phyloP scores from a whole-genome alignment of 2,888 invertebrate genomes.

The Apotomis capreana region DNA sequence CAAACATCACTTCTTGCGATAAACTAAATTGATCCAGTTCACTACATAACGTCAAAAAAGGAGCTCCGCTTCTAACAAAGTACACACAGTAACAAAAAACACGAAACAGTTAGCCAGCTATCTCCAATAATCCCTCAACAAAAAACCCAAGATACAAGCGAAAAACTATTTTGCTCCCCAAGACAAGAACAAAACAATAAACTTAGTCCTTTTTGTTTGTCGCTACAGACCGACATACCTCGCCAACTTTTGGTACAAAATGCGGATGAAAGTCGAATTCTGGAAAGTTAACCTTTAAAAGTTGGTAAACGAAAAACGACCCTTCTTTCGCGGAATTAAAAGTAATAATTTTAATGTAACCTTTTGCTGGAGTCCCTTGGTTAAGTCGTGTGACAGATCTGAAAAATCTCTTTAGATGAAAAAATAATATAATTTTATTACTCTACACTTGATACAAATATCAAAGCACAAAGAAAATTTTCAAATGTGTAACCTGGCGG shows the following conservation, averaged over 20 bases:
- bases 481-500: no score
- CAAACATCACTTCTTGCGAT: no score
- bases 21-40: not conserved
- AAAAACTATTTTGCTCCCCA: conserved; percentile 34
- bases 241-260: conserved; percentile 18
- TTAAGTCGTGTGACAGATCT: no score
- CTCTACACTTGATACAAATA: no score
- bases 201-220: conserved; percentile 34
- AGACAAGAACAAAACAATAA: conserved; percentile 36
- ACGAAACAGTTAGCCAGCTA: conserved; percentile 18
- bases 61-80: not conserved
- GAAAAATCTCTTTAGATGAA: no score
- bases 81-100: conserved; percentile 4
- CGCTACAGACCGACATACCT: conserved; percentile 34
- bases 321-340: conserved; percentile 14
- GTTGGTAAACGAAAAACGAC: conserved; percentile 22
- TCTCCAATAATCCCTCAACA: conserved; percentile 21
- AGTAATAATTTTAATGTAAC: not conserved
- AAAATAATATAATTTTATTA: no score
- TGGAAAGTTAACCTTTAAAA: conserved; percentile 27
- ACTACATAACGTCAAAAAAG: conserved; percentile 2
- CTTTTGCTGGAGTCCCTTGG: not conserved
- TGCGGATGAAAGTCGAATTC: conserved; percentile 34
- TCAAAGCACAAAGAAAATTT: no score
- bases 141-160: conserved; percentile 27